Conservation (phyloP, 2,888 invertebrate species). For the Tipula lateralis region DNA sequence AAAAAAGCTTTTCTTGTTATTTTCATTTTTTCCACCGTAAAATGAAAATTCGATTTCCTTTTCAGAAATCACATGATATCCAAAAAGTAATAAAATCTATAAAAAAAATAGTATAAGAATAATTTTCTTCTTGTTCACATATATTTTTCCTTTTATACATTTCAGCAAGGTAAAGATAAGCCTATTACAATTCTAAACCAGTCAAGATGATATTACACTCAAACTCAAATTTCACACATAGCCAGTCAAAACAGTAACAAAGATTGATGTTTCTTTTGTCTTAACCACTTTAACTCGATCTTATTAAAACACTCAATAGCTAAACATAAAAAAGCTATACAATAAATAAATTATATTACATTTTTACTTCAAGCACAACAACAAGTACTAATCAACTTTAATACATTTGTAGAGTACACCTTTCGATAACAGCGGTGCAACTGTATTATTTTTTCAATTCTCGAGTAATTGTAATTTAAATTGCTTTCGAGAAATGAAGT, state of each 20-base stretch:
- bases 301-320: background rate
- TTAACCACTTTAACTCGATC: background rate
- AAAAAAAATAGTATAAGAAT: background rate
- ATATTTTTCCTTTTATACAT: background rate
- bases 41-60: slow-evolving; percentile 19
- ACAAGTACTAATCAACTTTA: background rate
- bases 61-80: background rate
- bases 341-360: too few relatives aligned
- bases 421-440: background rate
- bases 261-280: background rate
- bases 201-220: too few relatives aligned
- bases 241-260: background rate
- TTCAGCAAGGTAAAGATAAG: background rate
- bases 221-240: background rate
- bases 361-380: background rate
- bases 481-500: background rate
- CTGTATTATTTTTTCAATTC: background rate
- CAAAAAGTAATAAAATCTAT: background rate
- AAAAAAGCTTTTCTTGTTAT: slow-evolving; percentile 2
- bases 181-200: background rate
- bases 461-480: background rate
- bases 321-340: background rate
- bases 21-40: background rate
- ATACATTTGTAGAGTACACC: background rate
- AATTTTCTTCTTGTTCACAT: background rate